Base-by-base conservation (phyloP, 2,888 invertebrate species). In the Asteroscopus sphinx region DNA sequence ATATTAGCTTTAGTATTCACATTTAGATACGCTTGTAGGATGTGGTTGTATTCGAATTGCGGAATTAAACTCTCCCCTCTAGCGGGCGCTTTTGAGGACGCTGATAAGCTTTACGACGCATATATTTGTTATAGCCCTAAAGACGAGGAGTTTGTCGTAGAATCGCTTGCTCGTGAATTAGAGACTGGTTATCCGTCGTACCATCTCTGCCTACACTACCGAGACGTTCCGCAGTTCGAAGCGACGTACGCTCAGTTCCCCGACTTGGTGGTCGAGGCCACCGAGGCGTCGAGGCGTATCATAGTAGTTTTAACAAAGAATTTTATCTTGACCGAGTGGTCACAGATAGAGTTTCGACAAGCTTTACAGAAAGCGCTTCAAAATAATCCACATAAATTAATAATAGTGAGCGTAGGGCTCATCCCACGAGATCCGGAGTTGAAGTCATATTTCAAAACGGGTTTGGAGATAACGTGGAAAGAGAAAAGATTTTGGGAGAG, bases 401-500 rank as follows among this genome's bases (percentile, higher is more conserved):
- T 99, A 80, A 96, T 99, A 80, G 96, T 99, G 70, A 96, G 96
- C 72, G 96, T 96, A 58, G 96, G 97, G 64, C 96, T 96, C 61
- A 96, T 97, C 54, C 97, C 98, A 83, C 96, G 97, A 73, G 98
- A 98, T 85, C 96, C 97, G 51, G 98, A 98, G 84, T 95, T 99
- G 70, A 96, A 98, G 86, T 97, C 98, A 58, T 98, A 98, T 88
- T 95, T 99, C 68, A 97, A 98, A 91, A 97, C 97, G 67, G 97
- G 97, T 87, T 97, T 98, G 68, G 96, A 97, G 76, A 96, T 99
- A 80, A 96, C 97, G 77, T 98, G 97, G 96, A 97, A 97, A 83
- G 98, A 99, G 92, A 97, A 97, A 86, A 96, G 98, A 80, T 99
- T 99, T 94, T 99, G 99, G 98, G 98, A 98, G 88, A 96, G 98